These are phyloP conservation scores for Scaptomyza montana DNA, from an alignment of 1,140 invertebrate species.

Conservation along the genomic window DNA sequence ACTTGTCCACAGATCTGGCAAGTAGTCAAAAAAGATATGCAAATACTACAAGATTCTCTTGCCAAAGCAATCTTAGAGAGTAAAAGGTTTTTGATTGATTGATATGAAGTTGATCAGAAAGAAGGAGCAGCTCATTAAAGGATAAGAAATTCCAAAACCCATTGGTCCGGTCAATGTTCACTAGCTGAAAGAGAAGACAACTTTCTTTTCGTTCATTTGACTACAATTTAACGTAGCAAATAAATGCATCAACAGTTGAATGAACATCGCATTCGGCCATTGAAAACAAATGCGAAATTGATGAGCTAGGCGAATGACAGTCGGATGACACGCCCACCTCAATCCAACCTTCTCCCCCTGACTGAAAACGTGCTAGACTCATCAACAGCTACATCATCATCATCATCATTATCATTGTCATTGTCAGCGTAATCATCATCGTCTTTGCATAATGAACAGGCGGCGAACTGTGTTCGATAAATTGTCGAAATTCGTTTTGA, in stretches of 20 bases:
- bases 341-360: conserved; percentile 12
- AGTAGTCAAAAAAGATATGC: not conserved
- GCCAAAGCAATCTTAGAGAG: not conserved
- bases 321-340: conserved; percentile 36
- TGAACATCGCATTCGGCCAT: conserved; percentile 20
- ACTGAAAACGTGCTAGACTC: conserved; percentile 21
- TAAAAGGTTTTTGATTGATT: not conserved
- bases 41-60: conserved; percentile 1
- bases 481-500: conserved; percentile 80
- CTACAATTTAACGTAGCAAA: conserved; percentile 29
- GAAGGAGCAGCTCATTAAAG: not conserved
- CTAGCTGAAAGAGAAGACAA: conserved; percentile 2
- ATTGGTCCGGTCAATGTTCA: not conserved
- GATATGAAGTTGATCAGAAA: not conserved
- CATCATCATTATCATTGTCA: conserved; percentile 18
- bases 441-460: conserved; percentile 69
- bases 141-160: not conserved
- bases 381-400: conserved; percentile 31
- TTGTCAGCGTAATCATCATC: conserved; percentile 32
- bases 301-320: conserved; percentile 76
- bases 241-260: conserved; percentile 60
- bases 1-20: conserved; percentile 22
- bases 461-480: conserved; percentile 73
- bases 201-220: not conserved
- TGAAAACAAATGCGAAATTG: conserved; percentile 76